phyloP scores from a whole-genome alignment of 2,888 invertebrate genomes.

The Philonicus albiceps region DNA sequence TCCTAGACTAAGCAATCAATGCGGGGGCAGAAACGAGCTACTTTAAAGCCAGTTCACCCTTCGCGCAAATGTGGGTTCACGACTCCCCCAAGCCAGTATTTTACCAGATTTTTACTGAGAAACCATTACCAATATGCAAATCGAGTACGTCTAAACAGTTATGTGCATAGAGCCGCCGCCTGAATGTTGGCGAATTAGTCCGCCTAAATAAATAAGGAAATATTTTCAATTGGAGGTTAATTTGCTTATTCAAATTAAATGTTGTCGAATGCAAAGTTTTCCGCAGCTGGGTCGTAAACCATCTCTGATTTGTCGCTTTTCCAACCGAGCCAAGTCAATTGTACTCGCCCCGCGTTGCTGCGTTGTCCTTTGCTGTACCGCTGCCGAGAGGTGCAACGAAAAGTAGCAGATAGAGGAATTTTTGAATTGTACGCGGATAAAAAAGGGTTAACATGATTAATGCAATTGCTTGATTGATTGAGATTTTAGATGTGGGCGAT shows the following conservation, averaged over 20 bases:
- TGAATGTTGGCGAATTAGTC: slow-evolving; percentile 2
- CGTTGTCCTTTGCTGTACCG: background rate
- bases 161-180: background rate
- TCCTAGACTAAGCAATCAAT: background rate
- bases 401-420: background rate
- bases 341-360: background rate
- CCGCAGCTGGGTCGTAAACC: background rate
- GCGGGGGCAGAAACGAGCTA: background rate
- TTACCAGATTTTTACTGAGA: background rate
- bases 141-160: slow-evolving; percentile 1
- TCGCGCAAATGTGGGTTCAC: background rate
- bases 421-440: slow-evolving; percentile 25
- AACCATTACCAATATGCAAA: slow-evolving; percentile 23
- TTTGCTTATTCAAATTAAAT: slow-evolving; percentile 36
- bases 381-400: background rate
- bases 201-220: slow-evolving; percentile 37
- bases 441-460: slow-evolving; percentile 7
- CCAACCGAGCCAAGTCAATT: background rate
- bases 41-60: background rate
- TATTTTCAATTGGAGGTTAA: slow-evolving; percentile 34
- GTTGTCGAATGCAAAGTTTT: background rate
- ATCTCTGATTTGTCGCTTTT: slow-evolving; percentile 1
- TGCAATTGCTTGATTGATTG: background rate
- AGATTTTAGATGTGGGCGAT: background rate
- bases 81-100: background rate